These are phyloP conservation scores for Corvus hawaiiensis DNA, from an alignment of 2,113 vertebrate species.

Conservation along the genomic window DNA sequence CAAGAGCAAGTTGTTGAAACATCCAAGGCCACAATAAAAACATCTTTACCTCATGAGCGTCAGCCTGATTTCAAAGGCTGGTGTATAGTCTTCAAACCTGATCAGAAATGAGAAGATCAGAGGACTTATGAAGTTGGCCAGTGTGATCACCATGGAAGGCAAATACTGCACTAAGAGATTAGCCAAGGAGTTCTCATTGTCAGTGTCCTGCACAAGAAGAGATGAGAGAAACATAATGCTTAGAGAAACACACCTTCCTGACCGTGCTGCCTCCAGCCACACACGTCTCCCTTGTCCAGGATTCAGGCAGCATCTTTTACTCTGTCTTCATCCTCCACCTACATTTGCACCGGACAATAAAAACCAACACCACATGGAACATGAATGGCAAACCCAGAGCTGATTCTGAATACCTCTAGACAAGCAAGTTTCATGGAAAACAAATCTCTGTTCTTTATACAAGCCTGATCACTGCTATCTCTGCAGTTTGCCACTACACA, in stretches of 20 bases:
- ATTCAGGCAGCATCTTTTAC: neutral
- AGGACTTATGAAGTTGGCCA: constrained; percentile 88
- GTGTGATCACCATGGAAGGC: constrained; percentile 92
- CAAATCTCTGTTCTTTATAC: neutral
- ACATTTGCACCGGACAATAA: neutral
- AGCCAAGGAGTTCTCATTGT: neutral
- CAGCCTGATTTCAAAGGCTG: constrained; percentile 90
- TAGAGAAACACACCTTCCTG: neutral
- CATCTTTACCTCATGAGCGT: constrained; percentile 84
- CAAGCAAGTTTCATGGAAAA: neutral
- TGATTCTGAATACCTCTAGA: neutral
- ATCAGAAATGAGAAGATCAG: constrained; percentile 86
- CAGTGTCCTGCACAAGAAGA: neutral
- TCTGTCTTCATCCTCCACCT: neutral
- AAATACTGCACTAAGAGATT: constrained; percentile 87
- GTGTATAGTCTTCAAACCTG: constrained; percentile 88
- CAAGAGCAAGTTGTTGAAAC: neutral
- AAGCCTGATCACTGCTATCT: neutral
- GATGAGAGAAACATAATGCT: neutral
- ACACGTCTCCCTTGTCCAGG: neutral
- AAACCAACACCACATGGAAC: neutral
- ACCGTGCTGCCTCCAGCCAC: neutral
- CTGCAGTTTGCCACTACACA: neutral
- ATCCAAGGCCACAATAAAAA: neutral
- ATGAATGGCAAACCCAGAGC: neutral